Base-by-base conservation (phyloP, 2,888 invertebrate species). In the Heliconius ethilla region DNA sequence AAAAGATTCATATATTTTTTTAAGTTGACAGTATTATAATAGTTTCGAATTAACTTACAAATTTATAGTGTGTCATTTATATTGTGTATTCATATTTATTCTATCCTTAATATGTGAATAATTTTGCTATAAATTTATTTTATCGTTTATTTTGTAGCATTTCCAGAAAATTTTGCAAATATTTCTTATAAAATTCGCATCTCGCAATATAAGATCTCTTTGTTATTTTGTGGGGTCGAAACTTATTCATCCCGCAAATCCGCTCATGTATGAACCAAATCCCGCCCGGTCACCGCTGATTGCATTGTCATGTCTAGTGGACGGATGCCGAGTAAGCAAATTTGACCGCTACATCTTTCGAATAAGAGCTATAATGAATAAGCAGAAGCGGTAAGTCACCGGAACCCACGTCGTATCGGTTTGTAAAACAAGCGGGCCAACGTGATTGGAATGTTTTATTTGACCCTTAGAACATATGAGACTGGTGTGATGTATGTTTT, bases 201-300 rank as follows among this genome's bases (percentile, higher is more conserved):
- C 90, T 86, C 84, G 89, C 90, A 91, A 91, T 86, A 86, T 91
- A 90, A 91, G 89, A 88, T 89, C 88, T 90, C 88, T 90, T 89
- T 92, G 93, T 93, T 94, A 92, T 94, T 91, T 90, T 91, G 92
- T 92, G 92, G 94, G 94, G 94, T 92, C 91, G 90, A 92, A 94
- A 94, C 94, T 93, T 94, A 94, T 94, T 93, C 93, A 94, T 93
- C 94, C 93, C 88, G 90, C 90, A 94, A 94, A 94, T 93, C 94
- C 94, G 92, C 88, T 92, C 94, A 93, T 94, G 94, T 94, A 93
- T 92, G 93, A 93, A 90, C 89, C 91, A 94, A 94, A 94, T 93
- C 94, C 94, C 90, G 91, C 90, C 88, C 92, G 94, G 94, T 94
- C 94, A 94, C 92, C 94, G 93, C 91, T 94, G 94, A 94, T 94